phyloP scores from a whole-genome alignment of 2,888 invertebrate species.

The Tinea pellionella region DNA sequence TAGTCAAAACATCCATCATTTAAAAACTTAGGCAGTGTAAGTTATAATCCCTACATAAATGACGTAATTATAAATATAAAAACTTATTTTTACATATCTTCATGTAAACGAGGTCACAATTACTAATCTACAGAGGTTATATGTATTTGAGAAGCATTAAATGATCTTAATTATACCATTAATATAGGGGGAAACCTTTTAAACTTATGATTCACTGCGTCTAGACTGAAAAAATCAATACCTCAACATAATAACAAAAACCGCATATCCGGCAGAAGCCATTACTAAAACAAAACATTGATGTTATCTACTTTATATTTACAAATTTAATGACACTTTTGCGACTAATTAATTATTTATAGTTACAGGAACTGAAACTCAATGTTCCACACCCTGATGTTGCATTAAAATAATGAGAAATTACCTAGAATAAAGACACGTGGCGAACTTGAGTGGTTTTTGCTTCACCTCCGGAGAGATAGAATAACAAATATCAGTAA shows the following conservation, averaged over 20 bases:
- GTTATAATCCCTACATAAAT: too few species aligned
- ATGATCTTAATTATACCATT: not conserved
- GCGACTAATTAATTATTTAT: not conserved
- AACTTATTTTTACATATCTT: too few species aligned
- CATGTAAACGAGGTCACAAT: too few species aligned
- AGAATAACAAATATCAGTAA: constrained; percentile 35
- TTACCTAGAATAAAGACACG: constrained; percentile 43
- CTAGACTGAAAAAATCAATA: not conserved
- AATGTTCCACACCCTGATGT: constrained; percentile 16
- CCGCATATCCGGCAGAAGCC: constrained; percentile 3
- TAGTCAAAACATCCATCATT: too few species aligned
- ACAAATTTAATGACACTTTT: not conserved
- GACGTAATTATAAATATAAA: too few species aligned
- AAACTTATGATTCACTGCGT: not conserved
- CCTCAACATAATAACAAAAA: not conserved
- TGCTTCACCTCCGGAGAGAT: constrained; percentile 59
- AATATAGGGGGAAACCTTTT: not conserved
- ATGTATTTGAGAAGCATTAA: not conserved
- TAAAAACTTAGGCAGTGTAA: too few species aligned
- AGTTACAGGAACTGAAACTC: not conserved
- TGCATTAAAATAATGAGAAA: constrained; percentile 32
- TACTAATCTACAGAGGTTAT: not conserved
- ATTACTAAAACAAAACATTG: not conserved
- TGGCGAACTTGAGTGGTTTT: constrained; percentile 56
- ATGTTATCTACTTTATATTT: not conserved